Evolutionary conservation across 2,113 vertebrate genomes (phyloP), one percentile per base, ranked within the genome.

Genomic region (Nematolebias whitei): DNA sequence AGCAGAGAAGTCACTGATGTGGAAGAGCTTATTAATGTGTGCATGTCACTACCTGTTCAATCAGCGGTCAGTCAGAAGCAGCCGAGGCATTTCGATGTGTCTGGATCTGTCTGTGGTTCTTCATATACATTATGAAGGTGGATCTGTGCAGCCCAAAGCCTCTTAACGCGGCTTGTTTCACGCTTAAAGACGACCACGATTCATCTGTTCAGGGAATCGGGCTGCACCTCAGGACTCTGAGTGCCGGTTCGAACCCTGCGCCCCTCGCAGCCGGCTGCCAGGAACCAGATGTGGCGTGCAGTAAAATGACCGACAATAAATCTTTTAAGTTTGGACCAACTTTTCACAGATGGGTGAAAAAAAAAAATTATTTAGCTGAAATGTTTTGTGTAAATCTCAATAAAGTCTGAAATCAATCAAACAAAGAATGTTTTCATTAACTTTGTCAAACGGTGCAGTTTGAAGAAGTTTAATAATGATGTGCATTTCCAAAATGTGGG

Each of bases 41-140:
- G 10, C 9, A 13, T 4, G 35, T 60, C 14, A 47, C 43, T 48
- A 32, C 23, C 32, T 40, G 26, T 12, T 2, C 35, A n/a, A 49
- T 65, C 63, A 23, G 29, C 47, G 19, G 2, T 2, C 44, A 12
- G 19, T 19, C 32, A 39, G 4, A 22, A 39, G 8, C 39, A 62
- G 52, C 43, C 2, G 4, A 20, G 50, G 35, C 51, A 26, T 76
- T 58, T 67, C 35, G 35, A 65, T 55, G 55, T 72, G 79, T 63
- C 52, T 58, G 53, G 54, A 75, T 66, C 18, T 49, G 51, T 32
- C 18, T 9, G 24, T n/a, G n/a, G n/a, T n/a, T n/a, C n/a, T n/a
- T n/a, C n/a, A n/a, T n/a, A n/a, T n/a, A n/a, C n/a, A n/a, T n/a
- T n/a, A n/a, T n/a, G n/a, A n/a, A n/a, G 32, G 20, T 13, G 2